A percentile compares a stretch with the other conserved stretches of the same genome.
phyloP scores from a whole-genome alignment of 2,888 invertebrate species.

The Strigamia maritima region DNA sequence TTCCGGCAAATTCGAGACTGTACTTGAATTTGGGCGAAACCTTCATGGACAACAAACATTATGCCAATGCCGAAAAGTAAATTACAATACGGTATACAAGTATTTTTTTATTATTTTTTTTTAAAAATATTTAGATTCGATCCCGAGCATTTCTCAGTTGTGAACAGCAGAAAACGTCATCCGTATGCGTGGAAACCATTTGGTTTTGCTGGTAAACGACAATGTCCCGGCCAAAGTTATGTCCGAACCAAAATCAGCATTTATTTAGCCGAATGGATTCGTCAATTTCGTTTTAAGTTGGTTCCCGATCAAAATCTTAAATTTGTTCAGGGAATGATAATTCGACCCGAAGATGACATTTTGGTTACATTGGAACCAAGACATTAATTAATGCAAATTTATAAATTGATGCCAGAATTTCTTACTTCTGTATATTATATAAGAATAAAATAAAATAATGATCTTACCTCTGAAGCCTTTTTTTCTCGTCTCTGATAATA shows the following conservation, averaged over 20 bases:
- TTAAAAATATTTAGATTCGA: too few relatives aligned
- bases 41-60: not conserved
- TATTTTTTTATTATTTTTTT: too few relatives aligned
- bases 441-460: too few relatives aligned
- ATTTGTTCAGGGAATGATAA: not conserved
- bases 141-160: not conserved
- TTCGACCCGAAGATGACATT: not conserved
- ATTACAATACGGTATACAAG: too few relatives aligned
- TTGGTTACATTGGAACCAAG: not conserved
- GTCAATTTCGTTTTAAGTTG: slow-evolving; percentile 7
- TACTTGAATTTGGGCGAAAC: not conserved
- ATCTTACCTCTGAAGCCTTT: too few relatives aligned
- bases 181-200: slow-evolving; percentile 32
- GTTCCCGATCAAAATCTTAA: not conserved
- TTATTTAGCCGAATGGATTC: slow-evolving; percentile 4
- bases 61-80: not conserved
- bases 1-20: not conserved
- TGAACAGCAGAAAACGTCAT: not conserved
- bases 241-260: not conserved
- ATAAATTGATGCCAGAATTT: too few relatives aligned
- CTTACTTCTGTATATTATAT: too few relatives aligned
- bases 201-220: slow-evolving; percentile 12
- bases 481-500: too few relatives aligned
- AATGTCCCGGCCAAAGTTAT: slow-evolving; percentile 12
- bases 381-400: too few relatives aligned